A percentile compares a stretch with the other conserved stretches of the same genome.
Evolutionary conservation across 1,140 invertebrate species (phyloP).

Genomic region (Caenorhabditis latens): DNA sequence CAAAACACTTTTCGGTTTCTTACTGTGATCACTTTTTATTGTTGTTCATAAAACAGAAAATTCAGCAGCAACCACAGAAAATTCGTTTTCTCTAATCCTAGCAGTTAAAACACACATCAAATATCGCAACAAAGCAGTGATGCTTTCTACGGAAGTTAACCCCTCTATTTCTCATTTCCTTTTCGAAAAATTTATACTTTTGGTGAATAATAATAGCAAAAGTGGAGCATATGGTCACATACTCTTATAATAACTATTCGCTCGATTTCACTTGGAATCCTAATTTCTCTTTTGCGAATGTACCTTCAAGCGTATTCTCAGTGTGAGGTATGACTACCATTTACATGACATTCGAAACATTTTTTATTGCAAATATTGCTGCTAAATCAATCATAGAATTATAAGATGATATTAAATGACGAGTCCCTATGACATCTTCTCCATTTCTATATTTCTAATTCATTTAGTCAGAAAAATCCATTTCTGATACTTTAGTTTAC

Average conservation of each 20-base stretch:
- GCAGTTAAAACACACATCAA: neutral
- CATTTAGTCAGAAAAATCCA: too few relatives aligned
- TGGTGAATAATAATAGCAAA: constrained; percentile 6
- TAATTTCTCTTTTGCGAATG: neutral
- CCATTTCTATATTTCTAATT: too few relatives aligned
- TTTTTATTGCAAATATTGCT: too few relatives aligned
- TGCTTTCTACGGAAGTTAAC: neutral
- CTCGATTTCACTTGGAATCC: neutral
- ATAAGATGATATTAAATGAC: too few relatives aligned
- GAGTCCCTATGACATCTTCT: too few relatives aligned
- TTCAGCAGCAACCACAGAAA: neutral
- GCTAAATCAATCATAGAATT: too few relatives aligned
- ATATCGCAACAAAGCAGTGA: constrained; percentile 11
- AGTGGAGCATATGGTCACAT: neutral
- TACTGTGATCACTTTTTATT: neutral
- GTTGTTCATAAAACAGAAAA: neutral
- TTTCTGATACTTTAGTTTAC: neutral
- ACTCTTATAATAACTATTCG: neutral
- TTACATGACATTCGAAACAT: too few relatives aligned
- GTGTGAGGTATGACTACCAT: too few relatives aligned
- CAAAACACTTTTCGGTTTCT: neutral
- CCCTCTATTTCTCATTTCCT: neutral
- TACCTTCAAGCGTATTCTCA: neutral
- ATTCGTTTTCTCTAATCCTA: neutral
- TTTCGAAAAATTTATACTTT: neutral